Percentiles rank a stretch among this genome's conserved stretches.
Evolutionary conservation across 2,888 invertebrate genomes (phyloP).

Genomic region (Branchinecta sandiegonensis): DNA sequence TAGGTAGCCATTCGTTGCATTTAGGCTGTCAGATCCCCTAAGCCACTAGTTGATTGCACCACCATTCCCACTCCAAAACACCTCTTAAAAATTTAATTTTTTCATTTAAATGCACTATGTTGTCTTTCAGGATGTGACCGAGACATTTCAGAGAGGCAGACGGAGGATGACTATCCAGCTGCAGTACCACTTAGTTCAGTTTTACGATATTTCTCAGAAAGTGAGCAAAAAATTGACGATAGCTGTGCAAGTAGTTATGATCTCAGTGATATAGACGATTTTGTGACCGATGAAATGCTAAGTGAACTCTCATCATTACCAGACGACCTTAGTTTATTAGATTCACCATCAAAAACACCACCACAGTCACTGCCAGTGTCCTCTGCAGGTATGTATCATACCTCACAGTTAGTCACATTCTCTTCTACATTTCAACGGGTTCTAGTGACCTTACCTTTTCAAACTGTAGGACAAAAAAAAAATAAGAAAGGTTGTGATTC

Average conservation of each 20-base stretch:
- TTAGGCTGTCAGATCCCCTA: no score
- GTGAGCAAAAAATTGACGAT: conserved; percentile 12
- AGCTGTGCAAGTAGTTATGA: background rate
- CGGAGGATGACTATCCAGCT: conserved; percentile 3
- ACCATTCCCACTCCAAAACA: no score
- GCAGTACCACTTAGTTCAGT: conserved; percentile 12
- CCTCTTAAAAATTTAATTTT: no score
- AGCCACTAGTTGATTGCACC: no score
- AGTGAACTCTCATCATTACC: conserved; percentile 12
- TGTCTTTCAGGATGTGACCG: background rate
- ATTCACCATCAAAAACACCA: conserved; percentile 5
- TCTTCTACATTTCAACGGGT: no score
- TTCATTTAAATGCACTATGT: no score
- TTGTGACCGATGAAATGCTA: conserved; percentile 13
- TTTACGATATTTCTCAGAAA: conserved; percentile 7
- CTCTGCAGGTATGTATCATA: background rate
- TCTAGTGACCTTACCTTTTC: no score
- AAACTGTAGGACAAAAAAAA: no score
- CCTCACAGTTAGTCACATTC: no score
- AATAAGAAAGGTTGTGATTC: no score
- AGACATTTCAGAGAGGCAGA: background rate
- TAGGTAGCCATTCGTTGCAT: no score
- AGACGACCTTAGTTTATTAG: conserved; percentile 7
- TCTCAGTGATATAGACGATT: conserved; percentile 10
- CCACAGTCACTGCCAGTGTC: conserved; percentile 11